Conservation (phyloP, 2,888 invertebrate species). For the Bellardia bayeri region DNA sequence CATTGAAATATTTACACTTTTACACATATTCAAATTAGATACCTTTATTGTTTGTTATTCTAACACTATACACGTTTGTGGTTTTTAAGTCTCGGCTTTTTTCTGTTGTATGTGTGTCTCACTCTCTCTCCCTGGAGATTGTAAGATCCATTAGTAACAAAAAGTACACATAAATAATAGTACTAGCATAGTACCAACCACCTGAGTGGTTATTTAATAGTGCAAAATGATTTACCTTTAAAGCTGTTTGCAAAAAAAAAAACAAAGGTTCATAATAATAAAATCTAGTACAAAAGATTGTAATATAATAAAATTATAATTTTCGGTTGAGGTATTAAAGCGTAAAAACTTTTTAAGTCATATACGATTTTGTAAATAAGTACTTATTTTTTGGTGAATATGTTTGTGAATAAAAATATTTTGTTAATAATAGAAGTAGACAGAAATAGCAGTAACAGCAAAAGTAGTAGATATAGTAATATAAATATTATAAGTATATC, state of each 20-base stretch:
- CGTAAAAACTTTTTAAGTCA: constrained; percentile 27
- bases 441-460: neutral
- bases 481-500: neutral
- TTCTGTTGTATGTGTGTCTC: neutral
- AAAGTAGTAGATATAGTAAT: neutral
- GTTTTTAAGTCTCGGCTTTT: constrained; percentile 16
- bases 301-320: neutral
- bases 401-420: neutral
- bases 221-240: constrained; percentile 20
- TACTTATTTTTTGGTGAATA: neutral
- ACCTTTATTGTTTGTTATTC: constrained; percentile 46
- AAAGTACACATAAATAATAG: constrained; percentile 17
- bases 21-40: neutral
- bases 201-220: constrained; percentile 36
- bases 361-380: neutral
- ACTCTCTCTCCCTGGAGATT: constrained; percentile 19
- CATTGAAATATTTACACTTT: neutral
- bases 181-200: constrained; percentile 24
- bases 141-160: constrained; percentile 40
- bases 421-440: neutral
- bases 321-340: constrained; percentile 39
- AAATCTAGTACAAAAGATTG: neutral
- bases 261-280: neutral
- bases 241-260: neutral
- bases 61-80: constrained; percentile 39